Conservation (phyloP, 2,113 vertebrate genomes). For the Amazona guildingii region DNA sequence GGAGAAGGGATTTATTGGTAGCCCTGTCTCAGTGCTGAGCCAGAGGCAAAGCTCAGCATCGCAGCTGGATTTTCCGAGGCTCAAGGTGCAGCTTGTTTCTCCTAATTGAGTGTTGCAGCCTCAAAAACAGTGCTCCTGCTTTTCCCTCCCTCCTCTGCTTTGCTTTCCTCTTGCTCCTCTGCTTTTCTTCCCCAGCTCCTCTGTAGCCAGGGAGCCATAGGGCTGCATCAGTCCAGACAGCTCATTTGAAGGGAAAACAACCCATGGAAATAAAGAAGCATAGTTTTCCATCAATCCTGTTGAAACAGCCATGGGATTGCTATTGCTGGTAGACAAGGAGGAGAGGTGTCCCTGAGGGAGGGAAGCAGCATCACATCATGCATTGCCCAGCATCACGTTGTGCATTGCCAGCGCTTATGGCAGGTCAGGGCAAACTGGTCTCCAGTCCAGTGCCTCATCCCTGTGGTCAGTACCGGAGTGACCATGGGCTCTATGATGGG, state of each 20-base stretch:
- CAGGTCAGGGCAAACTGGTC: background rate
- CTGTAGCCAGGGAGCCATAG: background rate
- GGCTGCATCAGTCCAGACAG: background rate
- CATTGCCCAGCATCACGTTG: background rate
- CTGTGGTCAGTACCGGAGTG: accelerated
- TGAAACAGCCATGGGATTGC: background rate
- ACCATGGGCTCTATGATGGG: background rate
- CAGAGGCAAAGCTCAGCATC: background rate
- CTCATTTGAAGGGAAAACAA: background rate
- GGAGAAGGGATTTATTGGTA: constrained; percentile 52
- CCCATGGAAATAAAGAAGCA: background rate
- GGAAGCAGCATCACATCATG: background rate
- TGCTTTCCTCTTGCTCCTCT: background rate
- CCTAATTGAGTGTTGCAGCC: background rate
- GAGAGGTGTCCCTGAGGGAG: background rate
- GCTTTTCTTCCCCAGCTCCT: background rate
- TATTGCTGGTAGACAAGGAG: background rate
- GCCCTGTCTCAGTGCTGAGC: constrained; percentile 1
- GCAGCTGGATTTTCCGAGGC: constrained; percentile 19
- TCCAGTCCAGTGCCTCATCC: background rate
- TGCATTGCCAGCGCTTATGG: accelerated
- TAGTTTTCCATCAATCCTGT: background rate
- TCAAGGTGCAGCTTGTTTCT: background rate
- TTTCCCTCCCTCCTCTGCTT: background rate
- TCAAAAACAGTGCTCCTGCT: background rate